A percentile compares a stretch with the other conserved stretches of the same genome.
Conservation (phyloP, 2,888 invertebrate species). For the Eupelmus urozonus region DNA sequence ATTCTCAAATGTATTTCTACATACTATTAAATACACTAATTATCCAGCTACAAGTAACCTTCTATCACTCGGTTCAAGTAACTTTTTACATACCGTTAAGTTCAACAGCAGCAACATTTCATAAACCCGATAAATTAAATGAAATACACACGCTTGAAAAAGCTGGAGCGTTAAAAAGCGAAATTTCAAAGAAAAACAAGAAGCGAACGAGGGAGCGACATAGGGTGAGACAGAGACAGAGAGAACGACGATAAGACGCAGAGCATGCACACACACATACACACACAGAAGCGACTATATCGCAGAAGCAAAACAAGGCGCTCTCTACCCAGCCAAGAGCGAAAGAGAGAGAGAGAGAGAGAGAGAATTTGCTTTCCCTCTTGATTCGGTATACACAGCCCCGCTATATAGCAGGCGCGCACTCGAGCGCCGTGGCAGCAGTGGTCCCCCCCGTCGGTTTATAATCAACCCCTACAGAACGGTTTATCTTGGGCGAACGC, state of each 20-base stretch:
- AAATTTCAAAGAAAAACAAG: neutral
- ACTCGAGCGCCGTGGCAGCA: slow-evolving; percentile 16
- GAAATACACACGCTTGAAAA: too few species aligned
- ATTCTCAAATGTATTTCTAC: too few species aligned
- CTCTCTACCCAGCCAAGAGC: neutral
- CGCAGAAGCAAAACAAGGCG: slow-evolving; percentile 1
- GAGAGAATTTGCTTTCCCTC: slow-evolving; percentile 44
- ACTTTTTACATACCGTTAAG: too few species aligned
- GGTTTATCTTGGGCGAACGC: slow-evolving; percentile 71
- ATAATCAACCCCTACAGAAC: slow-evolving; percentile 74
- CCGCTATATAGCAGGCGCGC: too few species aligned
- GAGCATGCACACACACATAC: neutral
- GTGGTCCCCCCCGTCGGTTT: slow-evolving; percentile 64
- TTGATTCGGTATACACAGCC: slow-evolving; percentile 49
- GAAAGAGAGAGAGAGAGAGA: slow-evolving; percentile 14
- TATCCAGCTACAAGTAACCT: too few species aligned
- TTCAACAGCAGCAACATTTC: too few species aligned
- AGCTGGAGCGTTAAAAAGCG: neutral
- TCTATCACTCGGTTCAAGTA: too few species aligned
- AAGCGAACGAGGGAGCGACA: too few species aligned
- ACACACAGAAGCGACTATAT: too few species aligned
- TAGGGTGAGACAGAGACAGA: neutral
- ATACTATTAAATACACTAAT: too few species aligned
- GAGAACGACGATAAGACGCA: neutral
- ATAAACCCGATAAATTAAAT: too few species aligned